Percentiles rank a stretch among this genome's conserved stretches.
phyloP scores from a whole-genome alignment of 2,888 invertebrate species.

The Leucania comma region DNA sequence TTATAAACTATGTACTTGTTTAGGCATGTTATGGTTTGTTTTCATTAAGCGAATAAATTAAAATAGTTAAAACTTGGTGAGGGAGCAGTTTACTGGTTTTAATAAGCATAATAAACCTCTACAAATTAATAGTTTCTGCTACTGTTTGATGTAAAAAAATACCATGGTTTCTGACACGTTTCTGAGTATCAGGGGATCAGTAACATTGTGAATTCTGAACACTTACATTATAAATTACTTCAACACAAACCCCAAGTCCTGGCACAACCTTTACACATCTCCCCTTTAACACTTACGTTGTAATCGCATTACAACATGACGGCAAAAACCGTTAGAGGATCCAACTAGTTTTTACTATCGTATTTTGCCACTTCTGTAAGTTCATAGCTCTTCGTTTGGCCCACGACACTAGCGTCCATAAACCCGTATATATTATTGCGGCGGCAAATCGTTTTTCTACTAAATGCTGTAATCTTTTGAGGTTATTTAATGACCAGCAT shows the following conservation, averaged over 20 bases:
- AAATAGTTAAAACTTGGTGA: slow-evolving; percentile 2
- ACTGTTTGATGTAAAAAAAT: background rate
- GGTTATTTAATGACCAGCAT: slow-evolving; percentile 73
- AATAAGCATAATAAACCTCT: background rate
- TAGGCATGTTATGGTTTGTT: slow-evolving; percentile 27
- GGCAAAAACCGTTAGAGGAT: slow-evolving; percentile 58
- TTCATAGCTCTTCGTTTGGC: slow-evolving; percentile 63
- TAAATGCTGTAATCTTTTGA: slow-evolving; percentile 72
- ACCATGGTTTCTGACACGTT: background rate
- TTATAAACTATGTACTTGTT: slow-evolving; percentile 30
- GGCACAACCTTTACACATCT: slow-evolving; percentile 34
- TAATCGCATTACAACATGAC: slow-evolving; percentile 57
- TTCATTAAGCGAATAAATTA: slow-evolving; percentile 23
- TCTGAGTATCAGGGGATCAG: background rate
- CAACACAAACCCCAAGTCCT: slow-evolving; percentile 42
- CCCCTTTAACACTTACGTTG: slow-evolving; percentile 52
- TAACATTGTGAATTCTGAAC: slow-evolving; percentile 21
- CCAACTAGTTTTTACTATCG: slow-evolving; percentile 47
- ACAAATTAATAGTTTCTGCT: background rate
- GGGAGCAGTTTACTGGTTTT: background rate
- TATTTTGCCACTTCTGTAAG: slow-evolving; percentile 57
- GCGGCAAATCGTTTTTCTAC: slow-evolving; percentile 70
- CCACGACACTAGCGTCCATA: slow-evolving; percentile 70
- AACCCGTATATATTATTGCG: slow-evolving; percentile 71
- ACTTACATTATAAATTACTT: slow-evolving; percentile 35